Percentiles rank a stretch among this genome's conserved stretches.
Evolutionary conservation across 2,888 invertebrate species (phyloP).

Genomic region (Sthenelais limicola): DNA sequence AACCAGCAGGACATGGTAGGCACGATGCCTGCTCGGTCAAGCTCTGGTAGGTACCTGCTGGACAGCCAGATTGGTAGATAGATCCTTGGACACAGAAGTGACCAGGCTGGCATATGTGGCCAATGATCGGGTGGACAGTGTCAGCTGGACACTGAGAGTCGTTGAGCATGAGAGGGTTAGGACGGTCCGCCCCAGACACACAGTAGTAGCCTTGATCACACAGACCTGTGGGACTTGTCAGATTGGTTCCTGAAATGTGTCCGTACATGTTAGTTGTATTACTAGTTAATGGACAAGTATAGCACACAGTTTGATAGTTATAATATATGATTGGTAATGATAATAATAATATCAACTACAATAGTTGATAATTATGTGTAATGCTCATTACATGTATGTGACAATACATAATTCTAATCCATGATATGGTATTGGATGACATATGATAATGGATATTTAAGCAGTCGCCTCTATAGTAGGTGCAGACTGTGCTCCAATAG

Average conservation of each 20-base stretch:
- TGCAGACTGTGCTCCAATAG: too few species aligned
- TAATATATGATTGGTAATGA: too few species aligned
- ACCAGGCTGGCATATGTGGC: constrained; percentile 66
- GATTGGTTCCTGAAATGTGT: constrained; percentile 46
- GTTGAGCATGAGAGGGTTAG: constrained; percentile 65
- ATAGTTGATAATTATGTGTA: too few species aligned
- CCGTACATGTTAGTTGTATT: too few species aligned
- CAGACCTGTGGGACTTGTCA: constrained; percentile 56
- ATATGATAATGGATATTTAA: too few species aligned
- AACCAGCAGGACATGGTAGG: constrained; percentile 65
- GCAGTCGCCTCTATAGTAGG: too few species aligned
- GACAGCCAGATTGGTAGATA: constrained; percentile 64
- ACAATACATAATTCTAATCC: too few species aligned
- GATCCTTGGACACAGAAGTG: constrained; percentile 62
- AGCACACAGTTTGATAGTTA: too few species aligned
- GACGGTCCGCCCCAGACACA: constrained; percentile 59
- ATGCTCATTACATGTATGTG: too few species aligned
- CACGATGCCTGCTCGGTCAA: constrained; percentile 60
- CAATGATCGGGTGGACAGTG: constrained; percentile 66
- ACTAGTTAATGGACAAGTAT: too few species aligned
- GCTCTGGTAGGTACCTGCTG: constrained; percentile 67
- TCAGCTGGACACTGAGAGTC: constrained; percentile 64
- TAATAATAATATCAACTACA: too few species aligned
- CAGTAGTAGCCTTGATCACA: constrained; percentile 67
- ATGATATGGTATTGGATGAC: too few species aligned